These are phyloP conservation scores for Grammomys dolichurus DNA, from an alignment of 2,113 vertebrate genomes.

Conservation along the genomic window DNA sequence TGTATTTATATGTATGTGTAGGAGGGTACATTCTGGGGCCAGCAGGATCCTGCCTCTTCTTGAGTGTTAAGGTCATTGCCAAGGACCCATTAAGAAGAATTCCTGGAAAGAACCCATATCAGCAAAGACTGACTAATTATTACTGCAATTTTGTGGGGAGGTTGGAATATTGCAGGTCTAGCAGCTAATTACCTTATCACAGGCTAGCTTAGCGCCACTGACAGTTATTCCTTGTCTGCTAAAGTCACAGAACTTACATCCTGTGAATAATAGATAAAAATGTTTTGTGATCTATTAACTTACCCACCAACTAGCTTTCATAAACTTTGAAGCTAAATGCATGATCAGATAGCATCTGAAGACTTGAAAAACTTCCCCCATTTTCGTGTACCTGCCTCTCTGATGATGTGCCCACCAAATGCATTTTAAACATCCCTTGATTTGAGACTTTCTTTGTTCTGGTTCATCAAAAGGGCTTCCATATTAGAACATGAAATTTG, in stretches of 20 bases:
- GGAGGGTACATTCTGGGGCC: not conserved
- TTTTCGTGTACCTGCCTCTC: not conserved
- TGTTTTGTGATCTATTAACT: not conserved
- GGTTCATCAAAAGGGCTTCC: not conserved
- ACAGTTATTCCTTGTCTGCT: not conserved
- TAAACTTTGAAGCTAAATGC: not conserved
- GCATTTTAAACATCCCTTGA: not conserved
- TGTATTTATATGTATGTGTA: not conserved
- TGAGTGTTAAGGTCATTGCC: rapidly evolving
- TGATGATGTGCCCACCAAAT: not conserved
- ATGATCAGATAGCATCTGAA: not conserved
- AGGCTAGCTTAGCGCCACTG: too few species aligned
- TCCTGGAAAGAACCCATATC: not conserved
- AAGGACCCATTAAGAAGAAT: not conserved
- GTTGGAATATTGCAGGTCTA: not conserved
- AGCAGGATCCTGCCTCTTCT: not conserved
- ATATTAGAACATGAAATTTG: not conserved
- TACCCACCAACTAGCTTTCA: not conserved
- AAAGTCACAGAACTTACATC: not conserved
- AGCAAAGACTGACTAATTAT: not conserved
- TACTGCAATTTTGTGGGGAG: not conserved
- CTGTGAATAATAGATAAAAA: not conserved
- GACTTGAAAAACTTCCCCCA: not conserved
- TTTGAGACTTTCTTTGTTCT: not conserved
- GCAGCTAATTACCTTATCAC: not conserved